phyloP scores from a whole-genome alignment of 2,113 vertebrate species.

The Turdus rufiventris region DNA sequence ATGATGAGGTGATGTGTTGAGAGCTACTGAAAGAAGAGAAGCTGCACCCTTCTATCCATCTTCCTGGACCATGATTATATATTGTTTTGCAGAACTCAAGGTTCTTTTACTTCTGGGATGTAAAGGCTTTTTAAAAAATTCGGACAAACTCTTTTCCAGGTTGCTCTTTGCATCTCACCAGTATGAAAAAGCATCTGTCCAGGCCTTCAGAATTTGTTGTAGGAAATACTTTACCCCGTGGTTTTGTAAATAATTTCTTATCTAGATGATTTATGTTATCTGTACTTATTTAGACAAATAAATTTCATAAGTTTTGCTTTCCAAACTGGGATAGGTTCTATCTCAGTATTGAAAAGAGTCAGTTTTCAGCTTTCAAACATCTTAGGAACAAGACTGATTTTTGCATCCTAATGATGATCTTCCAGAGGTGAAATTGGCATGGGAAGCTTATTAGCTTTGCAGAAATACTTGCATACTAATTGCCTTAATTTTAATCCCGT shows the following conservation, averaged over 20 bases:
- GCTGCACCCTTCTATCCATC: neutral
- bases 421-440: neutral
- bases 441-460: neutral
- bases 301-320: neutral
- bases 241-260: neutral
- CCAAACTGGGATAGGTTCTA: neutral
- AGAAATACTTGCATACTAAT: neutral
- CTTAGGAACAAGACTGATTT: neutral
- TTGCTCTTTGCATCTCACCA: neutral
- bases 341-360: neutral
- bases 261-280: neutral
- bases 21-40: neutral
- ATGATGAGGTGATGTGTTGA: neutral
- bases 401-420: neutral
- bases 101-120: neutral
- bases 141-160: neutral
- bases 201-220: neutral
- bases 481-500: neutral
- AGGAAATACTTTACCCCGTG: neutral
- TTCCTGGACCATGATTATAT: neutral
- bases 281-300: neutral
- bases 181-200: neutral
- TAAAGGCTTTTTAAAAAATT: neutral
- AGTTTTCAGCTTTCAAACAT: neutral
- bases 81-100: neutral